Evolutionary conservation across 1,140 invertebrate genomes (phyloP).

Genomic region (Holotrichia oblita): DNA sequence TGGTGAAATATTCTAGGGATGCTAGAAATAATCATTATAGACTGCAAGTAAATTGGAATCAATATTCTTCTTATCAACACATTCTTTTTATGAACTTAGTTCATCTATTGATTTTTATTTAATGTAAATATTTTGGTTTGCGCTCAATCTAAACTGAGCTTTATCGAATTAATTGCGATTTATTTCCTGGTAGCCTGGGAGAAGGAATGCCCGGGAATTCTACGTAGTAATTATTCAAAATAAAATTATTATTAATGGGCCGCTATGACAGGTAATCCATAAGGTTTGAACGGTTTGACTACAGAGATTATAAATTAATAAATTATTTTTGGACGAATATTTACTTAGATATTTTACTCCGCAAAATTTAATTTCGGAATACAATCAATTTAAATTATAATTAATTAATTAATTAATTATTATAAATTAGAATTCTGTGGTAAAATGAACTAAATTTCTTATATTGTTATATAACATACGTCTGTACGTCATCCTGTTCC

Average conservation of each 20-base stretch:
- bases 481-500: too few relatives aligned
- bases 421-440: not conserved
- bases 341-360: not conserved
- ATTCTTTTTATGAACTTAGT: too few relatives aligned
- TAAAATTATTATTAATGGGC: conserved; percentile 18
- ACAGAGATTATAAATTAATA: conserved; percentile 11
- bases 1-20: too few relatives aligned
- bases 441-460: too few relatives aligned
- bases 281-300: conserved; percentile 1
- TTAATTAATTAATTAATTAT: conserved; percentile 19
- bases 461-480: too few relatives aligned
- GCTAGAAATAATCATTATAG: too few relatives aligned
- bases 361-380: not conserved
- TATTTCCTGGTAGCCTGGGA: not conserved
- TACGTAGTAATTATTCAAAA: not conserved
- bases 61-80: too few relatives aligned
- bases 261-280: not conserved
- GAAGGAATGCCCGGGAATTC: not conserved
- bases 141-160: not conserved
- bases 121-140: not conserved
- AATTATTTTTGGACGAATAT: conserved; percentile 11
- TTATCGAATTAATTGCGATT: too few relatives aligned
- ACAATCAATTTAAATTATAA: conserved; percentile 14
- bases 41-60: too few relatives aligned
- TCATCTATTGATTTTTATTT: not conserved